Conservation (phyloP, 2,797 vertebrate genomes). For the Triplophysa yarkandensis region DNA sequence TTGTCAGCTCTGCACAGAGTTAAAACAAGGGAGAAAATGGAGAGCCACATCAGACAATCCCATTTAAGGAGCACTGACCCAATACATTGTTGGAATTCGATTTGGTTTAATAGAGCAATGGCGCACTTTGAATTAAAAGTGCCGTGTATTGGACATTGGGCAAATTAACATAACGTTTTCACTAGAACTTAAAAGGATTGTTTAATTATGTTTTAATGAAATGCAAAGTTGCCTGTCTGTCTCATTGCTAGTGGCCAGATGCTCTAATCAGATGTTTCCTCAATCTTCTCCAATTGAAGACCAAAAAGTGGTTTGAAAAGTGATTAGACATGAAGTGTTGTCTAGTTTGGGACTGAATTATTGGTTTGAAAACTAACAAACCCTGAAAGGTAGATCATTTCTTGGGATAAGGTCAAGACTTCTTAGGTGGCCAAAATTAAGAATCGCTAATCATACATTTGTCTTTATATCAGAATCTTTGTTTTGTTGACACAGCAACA, state of each 20-base stretch:
- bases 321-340: not conserved
- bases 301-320: conserved; percentile 7
- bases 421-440: too few species aligned
- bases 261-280: conserved; percentile 44
- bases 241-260: conserved; percentile 48
- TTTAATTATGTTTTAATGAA: conserved; percentile 62
- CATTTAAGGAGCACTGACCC: conserved; percentile 13
- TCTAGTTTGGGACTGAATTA: not conserved
- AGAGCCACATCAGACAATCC: conserved; percentile 36
- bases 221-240: conserved; percentile 53
- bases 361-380: not conserved
- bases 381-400: too few species aligned
- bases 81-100: conserved; percentile 26
- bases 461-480: too few species aligned
- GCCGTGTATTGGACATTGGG: conserved; percentile 33
- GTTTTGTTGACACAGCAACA: too few species aligned
- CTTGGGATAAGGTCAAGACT: too few species aligned
- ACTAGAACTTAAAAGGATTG: conserved; percentile 54
- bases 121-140: conserved; percentile 47
- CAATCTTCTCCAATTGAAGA: conserved; percentile 27
- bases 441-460: too few species aligned
- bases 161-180: conserved; percentile 51
- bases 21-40: conserved; percentile 43
- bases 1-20: not conserved
- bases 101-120: conserved; percentile 40